phyloP scores from a whole-genome alignment of 2,113 vertebrate genomes.

The Melospiza melodia region DNA sequence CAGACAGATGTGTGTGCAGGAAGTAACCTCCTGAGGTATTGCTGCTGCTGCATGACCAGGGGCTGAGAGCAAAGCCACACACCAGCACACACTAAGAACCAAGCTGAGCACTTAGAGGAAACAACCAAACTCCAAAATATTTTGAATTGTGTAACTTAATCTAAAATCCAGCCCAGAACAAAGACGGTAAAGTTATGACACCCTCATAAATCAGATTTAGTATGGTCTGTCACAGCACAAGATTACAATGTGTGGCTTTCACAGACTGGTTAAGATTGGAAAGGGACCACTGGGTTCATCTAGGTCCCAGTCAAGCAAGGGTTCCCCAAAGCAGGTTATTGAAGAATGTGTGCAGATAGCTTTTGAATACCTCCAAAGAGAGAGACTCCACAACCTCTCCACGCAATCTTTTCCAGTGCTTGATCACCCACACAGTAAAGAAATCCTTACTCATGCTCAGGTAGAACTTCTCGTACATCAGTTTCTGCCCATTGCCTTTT shows the following conservation, averaged over 20 bases:
- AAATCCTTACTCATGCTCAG: background rate
- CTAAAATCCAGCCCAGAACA: background rate
- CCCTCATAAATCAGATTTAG: background rate
- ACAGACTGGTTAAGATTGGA: background rate
- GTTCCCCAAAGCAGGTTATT: background rate
- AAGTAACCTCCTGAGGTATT: background rate
- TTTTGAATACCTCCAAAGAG: background rate
- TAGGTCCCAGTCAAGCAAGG: background rate
- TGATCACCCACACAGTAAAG: background rate
- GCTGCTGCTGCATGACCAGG: background rate
- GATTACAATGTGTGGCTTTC: rapidly evolving
- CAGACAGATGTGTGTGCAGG: rapidly evolving
- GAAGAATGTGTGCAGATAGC: background rate
- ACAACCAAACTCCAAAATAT: background rate
- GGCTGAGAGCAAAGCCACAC: background rate
- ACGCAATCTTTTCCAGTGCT: background rate
- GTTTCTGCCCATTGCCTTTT: background rate
- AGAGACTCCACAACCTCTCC: background rate
- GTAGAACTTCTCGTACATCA: background rate
- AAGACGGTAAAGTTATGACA: rapidly evolving
- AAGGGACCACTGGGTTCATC: background rate
- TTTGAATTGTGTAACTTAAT: background rate
- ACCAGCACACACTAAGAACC: background rate
- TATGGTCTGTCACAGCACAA: rapidly evolving
- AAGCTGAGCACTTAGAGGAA: background rate